Percentiles rank a stretch among this genome's conserved stretches.
Conservation (phyloP, 2,888 invertebrate genomes). For the Tortricodes alternella region DNA sequence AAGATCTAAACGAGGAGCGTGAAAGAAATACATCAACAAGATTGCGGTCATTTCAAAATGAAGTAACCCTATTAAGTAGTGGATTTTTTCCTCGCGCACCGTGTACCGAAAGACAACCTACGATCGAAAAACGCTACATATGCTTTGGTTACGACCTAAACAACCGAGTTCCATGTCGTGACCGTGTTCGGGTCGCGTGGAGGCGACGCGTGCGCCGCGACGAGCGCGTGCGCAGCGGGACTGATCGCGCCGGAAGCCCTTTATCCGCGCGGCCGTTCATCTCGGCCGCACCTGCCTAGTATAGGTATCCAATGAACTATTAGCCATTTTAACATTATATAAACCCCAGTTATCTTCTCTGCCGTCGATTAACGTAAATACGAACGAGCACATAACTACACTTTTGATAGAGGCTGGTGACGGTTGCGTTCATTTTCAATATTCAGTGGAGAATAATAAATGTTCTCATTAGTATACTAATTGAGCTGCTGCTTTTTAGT, state of each 20-base stretch:
- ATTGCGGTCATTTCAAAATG: too few species aligned
- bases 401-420: too few species aligned
- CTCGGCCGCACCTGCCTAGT: slow-evolving; percentile 44
- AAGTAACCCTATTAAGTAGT: too few species aligned
- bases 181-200: not conserved
- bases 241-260: slow-evolving; percentile 71
- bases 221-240: slow-evolving; percentile 60
- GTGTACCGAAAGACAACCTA: too few species aligned
- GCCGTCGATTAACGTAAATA: not conserved
- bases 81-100: too few species aligned
- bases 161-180: not conserved
- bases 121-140: not conserved
- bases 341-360: not conserved
- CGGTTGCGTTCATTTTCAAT: too few species aligned
- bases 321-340: not conserved
- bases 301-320: not conserved
- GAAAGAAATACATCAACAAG: too few species aligned
- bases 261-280: slow-evolving; percentile 70
- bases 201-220: slow-evolving; percentile 36
- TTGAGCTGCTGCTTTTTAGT: too few species aligned
- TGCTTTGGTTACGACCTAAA: not conserved
- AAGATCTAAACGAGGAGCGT: too few species aligned
- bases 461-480: too few species aligned
- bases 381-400: too few species aligned
- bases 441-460: too few species aligned